Conservation (phyloP, 2,888 invertebrate genomes). For the Idaea biselata region DNA sequence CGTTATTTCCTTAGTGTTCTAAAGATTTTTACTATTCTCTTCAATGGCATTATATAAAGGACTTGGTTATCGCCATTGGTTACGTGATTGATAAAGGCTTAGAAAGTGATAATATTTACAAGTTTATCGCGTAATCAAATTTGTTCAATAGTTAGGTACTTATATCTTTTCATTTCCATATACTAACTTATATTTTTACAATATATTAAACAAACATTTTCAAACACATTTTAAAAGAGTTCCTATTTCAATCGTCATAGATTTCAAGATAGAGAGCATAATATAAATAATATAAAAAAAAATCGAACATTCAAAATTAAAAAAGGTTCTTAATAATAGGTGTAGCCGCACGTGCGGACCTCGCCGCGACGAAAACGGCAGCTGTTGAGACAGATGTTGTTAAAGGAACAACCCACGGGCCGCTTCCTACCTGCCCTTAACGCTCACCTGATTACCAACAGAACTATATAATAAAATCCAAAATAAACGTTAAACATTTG, state of each 20-base stretch:
- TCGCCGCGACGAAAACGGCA: slow-evolving; percentile 38
- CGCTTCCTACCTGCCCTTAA: slow-evolving; percentile 47
- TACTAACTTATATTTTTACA: not conserved
- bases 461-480: not conserved
- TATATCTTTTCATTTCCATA: not conserved
- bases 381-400: slow-evolving; percentile 76
- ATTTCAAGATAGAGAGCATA: not conserved
- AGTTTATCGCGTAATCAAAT: not conserved
- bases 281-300: not conserved
- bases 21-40: slow-evolving; percentile 13
- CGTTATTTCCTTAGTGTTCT: slow-evolving; percentile 37
- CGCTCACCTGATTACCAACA: slow-evolving; percentile 48
- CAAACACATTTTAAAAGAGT: not conserved
- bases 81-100: not conserved
- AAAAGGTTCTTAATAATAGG: slow-evolving; percentile 71
- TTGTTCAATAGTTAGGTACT: not conserved
- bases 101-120: slow-evolving; percentile 13
- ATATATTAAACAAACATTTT: not conserved
- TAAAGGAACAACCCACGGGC: slow-evolving; percentile 54
- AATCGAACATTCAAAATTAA: slow-evolving; percentile 36
- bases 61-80: not conserved
- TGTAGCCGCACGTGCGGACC: slow-evolving; percentile 70
- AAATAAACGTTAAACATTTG: slow-evolving; percentile 13
- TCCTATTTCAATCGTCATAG: not conserved
- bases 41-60: not conserved